Evolutionary conservation across 2,888 invertebrate species (phyloP).

Genomic region (Hipparchia semele): DNA sequence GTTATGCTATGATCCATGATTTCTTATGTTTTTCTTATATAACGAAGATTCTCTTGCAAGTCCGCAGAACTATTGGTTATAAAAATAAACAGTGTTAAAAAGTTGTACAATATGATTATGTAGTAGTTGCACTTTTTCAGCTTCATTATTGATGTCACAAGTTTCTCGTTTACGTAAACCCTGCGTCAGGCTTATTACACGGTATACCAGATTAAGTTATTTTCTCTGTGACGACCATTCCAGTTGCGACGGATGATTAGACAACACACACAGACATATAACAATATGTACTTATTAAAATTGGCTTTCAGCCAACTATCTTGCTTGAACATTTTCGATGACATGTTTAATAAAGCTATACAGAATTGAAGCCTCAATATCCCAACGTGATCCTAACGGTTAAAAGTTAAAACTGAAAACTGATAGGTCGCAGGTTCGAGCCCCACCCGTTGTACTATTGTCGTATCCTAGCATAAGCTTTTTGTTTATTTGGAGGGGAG

Average conservation of each 20-base stretch:
- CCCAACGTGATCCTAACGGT: too few relatives aligned
- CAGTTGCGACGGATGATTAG: too few relatives aligned
- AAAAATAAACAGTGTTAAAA: neutral
- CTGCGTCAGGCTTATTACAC: slow-evolving; percentile 20
- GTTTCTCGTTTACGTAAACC: slow-evolving; percentile 27
- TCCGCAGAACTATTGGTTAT: neutral
- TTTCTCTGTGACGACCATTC: neutral
- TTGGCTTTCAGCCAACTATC: too few relatives aligned
- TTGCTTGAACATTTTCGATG: neutral
- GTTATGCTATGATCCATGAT: too few relatives aligned
- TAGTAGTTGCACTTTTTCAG: slow-evolving; percentile 29
- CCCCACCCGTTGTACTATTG: too few relatives aligned
- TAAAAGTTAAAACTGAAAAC: too few relatives aligned
- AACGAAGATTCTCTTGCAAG: neutral
- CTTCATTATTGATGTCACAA: slow-evolving; percentile 28
- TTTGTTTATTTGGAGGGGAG: too few relatives aligned
- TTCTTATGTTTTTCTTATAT: neutral
- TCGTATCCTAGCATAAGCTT: too few relatives aligned
- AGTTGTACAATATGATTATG: slow-evolving; percentile 18
- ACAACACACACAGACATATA: too few relatives aligned
- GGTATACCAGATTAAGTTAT: slow-evolving; percentile 21
- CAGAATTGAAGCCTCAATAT: too few relatives aligned
- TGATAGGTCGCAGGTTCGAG: too few relatives aligned
- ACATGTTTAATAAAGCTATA: neutral
- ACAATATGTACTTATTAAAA: too few relatives aligned